Evolutionary conservation across 2,888 invertebrate species (phyloP), one percentile per base, ranked within the genome.

Genomic region (Dolichopus griseipennis): DNA sequence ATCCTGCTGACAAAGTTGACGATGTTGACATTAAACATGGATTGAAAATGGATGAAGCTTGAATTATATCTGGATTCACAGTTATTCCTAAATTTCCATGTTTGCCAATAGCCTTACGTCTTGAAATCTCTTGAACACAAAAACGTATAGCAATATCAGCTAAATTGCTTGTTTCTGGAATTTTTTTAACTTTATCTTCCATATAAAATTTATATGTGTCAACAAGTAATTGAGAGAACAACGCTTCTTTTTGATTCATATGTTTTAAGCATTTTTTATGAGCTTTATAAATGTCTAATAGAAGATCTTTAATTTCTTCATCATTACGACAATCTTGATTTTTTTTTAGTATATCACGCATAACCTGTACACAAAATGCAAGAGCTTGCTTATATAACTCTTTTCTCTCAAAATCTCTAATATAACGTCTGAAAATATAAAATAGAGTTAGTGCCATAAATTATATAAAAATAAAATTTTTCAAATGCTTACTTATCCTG

Each of bases 341-440:
- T 73, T 83, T 83, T 61, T 86, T 85, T 22, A 89, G 83, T 74
- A 86, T 86, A 6, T 86, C 86, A 71, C 89, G 85, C 70, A 91
- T 80, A 61, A 89, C 88, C 76, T 90, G 89, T 10, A 88, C 83
- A 73, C 90, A 90, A 71, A 90, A 84, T 0, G 88, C 87, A 71
- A 91, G 85, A 0, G 95, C 92, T 81, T 91, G 90, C 68, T 90
- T 88, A 0, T 91, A 89, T 68, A 94, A 83, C 75, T 90, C 90
- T 73, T 91, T 88, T 68, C 95, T 86, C 78, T 95, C 95, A 1
- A 87, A 86, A 78, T 95, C 93, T 61, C 92, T 86, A 69, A 97
- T 85, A 79, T 95, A 96, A 75, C 90, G 89, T 75, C 90, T 90
- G 75, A 81, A 78, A 69, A 67, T 69, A 69, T 33, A 8, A 27